These are phyloP conservation scores for Phaethornis superciliosus DNA, from an alignment of 2,113 vertebrate genomes.

Conservation along the genomic window DNA sequence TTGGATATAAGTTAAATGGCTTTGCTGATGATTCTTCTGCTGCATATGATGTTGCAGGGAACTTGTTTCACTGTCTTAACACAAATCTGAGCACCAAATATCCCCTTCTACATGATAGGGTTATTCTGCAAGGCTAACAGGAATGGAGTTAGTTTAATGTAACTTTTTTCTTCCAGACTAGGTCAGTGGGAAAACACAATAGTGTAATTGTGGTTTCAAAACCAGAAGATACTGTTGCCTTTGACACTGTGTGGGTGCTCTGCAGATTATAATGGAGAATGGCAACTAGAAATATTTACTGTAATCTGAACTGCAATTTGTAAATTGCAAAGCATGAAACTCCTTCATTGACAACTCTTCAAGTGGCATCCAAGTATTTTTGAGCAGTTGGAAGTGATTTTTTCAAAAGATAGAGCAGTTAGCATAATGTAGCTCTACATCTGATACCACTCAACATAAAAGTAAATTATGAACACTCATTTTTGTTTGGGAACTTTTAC, in stretches of 20 bases:
- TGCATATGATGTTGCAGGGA: accelerated
- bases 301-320: not conserved
- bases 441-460: not conserved
- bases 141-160: not conserved
- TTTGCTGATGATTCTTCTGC: not conserved
- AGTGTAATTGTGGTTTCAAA: not conserved
- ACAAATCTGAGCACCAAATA: not conserved
- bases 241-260: not conserved
- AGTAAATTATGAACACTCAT: not conserved
- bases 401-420: not conserved
- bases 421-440: not conserved
- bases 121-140: not conserved
- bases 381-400: not conserved
- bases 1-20: not conserved
- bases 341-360: not conserved
- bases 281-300: not conserved
- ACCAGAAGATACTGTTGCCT: not conserved
- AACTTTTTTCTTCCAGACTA: not conserved
- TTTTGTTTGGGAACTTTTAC: not conserved
- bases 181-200: not conserved
- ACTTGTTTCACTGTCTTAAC: not conserved
- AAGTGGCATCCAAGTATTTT: not conserved
- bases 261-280: not conserved
- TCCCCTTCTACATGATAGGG: not conserved
- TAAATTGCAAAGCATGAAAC: not conserved